phyloP scores from a whole-genome alignment of 2,113 vertebrate genomes.

The Corythoichthys haematopterus region DNA sequence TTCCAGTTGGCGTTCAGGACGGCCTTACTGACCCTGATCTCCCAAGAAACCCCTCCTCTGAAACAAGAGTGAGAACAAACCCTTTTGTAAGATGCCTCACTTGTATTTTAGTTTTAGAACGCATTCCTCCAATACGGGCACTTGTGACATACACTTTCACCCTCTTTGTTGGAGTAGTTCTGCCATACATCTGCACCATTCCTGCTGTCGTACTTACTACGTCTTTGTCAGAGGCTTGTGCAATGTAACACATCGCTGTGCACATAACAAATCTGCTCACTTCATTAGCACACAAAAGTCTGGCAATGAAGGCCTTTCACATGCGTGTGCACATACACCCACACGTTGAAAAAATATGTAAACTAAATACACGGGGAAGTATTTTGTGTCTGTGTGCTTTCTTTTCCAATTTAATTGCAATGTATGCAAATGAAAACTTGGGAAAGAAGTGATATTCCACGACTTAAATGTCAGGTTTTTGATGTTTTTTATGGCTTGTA shows the following conservation, averaged over 20 bases:
- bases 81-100: conserved; percentile 13
- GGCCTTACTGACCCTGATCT: conserved; percentile 54
- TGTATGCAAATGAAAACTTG: neutral
- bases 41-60: conserved; percentile 43
- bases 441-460: neutral
- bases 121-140: neutral
- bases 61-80: conserved; percentile 20
- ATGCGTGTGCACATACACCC: neutral
- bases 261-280: conserved; percentile 24
- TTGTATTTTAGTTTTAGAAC: conserved; percentile 15
- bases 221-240: conserved; percentile 5
- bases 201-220: conserved; percentile 8
- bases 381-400: neutral
- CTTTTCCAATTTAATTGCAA: neutral
- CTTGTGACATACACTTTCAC: conserved; percentile 5
- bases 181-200: conserved; percentile 1
- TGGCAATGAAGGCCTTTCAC: conserved; percentile 17
- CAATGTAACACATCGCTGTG: conserved; percentile 6
- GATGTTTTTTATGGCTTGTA: neutral
- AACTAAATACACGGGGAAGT: neutral
- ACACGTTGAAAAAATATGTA: neutral
- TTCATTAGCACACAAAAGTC: conserved; percentile 35
- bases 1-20: conserved; percentile 38
- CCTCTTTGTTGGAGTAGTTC: conserved; percentile 8
- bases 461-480: neutral